Evolutionary conservation across 1,140 invertebrate genomes (phyloP).

Genomic region (Cryptotermes secundus): DNA sequence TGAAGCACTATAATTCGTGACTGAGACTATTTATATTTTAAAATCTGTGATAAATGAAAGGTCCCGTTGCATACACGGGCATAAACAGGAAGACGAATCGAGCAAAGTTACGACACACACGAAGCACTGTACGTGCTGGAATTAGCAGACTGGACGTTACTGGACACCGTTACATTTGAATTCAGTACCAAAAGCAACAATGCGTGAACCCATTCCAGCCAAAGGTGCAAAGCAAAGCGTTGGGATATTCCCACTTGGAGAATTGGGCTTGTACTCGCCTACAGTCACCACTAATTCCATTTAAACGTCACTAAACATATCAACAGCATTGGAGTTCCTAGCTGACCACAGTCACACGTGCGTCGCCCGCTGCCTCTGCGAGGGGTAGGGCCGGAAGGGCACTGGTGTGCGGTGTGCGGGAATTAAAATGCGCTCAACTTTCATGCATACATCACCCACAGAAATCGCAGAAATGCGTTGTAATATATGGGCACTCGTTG

Average conservation of each 20-base stretch:
- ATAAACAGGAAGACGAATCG: too few species aligned
- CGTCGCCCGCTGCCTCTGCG: background rate
- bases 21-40: too few species aligned
- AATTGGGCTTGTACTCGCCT: background rate
- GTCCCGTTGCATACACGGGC: too few species aligned
- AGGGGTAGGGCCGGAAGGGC: too few species aligned
- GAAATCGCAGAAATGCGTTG: too few species aligned
- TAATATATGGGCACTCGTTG: too few species aligned
- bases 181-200: background rate
- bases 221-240: background rate
- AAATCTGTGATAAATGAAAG: too few species aligned
- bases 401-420: background rate
- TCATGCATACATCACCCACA: too few species aligned
- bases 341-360: background rate
- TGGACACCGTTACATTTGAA: background rate
- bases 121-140: too few species aligned
- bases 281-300: background rate
- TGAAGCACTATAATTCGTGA: too few species aligned
- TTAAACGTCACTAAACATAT: constrained; percentile 6
- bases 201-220: background rate
- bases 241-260: background rate
- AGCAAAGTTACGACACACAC: too few species aligned
- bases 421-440: background rate
- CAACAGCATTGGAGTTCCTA: background rate
- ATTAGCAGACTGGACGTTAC: too few species aligned